Conservation (phyloP, 2,113 vertebrate genomes). For the Carassius auratus region DNA sequence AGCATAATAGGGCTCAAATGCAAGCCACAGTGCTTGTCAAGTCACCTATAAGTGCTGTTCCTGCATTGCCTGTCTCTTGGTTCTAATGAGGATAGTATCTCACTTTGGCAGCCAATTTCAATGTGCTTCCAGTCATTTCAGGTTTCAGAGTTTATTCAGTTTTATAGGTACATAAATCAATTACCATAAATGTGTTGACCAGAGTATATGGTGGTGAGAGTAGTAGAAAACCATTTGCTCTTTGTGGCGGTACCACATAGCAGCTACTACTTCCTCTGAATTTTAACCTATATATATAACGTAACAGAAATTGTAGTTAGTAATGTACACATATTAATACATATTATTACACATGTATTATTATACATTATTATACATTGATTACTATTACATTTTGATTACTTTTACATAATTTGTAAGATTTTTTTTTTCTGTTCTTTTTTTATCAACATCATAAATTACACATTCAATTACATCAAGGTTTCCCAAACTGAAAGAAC, state of each 20-base stretch:
- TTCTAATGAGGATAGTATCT: conserved; percentile 28
- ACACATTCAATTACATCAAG: no score
- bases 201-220: background rate
- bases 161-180: conserved; percentile 18
- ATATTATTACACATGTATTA: no score
- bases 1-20: conserved; percentile 4
- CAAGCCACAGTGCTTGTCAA: background rate
- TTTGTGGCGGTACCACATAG: background rate
- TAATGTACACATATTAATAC: no score
- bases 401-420: no score
- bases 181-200: conserved; percentile 2
- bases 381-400: no score
- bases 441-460: no score
- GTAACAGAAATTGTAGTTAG: no score
- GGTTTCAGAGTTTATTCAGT: conserved; percentile 2
- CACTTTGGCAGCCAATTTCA: conserved; percentile 14
- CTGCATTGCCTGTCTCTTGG: background rate
- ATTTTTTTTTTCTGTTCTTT: no score
- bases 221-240: background rate
- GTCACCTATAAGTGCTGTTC: conserved; percentile 14
- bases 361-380: no score
- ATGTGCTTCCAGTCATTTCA: background rate
- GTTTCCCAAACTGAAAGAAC: no score
- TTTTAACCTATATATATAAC: no score
- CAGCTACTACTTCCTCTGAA: no score